A percentile compares a stretch with the other conserved stretches of the same genome.
These are phyloP conservation scores for Trinorchestia longiramus DNA, from an alignment of 1,140 invertebrate species.

Conservation along the genomic window DNA sequence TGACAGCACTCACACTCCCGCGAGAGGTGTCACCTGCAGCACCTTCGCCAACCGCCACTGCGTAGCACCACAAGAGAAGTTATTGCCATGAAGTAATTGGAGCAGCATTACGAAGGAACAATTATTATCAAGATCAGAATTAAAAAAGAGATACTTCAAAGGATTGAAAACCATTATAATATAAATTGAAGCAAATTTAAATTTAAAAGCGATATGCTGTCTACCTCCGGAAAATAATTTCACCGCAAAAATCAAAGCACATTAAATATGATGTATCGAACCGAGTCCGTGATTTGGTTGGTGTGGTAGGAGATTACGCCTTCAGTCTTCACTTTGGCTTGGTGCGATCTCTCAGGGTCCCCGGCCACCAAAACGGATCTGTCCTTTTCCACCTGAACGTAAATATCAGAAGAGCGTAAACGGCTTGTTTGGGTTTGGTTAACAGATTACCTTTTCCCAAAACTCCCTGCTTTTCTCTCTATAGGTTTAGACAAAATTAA, in stretches of 20 bases:
- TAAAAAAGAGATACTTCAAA: neutral
- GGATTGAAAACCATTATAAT: neutral
- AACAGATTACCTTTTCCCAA: too few species aligned
- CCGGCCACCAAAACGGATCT: slow-evolving; percentile 84
- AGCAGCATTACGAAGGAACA: neutral
- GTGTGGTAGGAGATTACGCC: slow-evolving; percentile 85
- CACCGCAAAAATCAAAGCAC: neutral
- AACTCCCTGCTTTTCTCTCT: too few species aligned
- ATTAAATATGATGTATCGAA: slow-evolving; percentile 22
- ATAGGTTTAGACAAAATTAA: too few species aligned
- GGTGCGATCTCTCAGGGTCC: slow-evolving; percentile 83
- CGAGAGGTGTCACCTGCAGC: slow-evolving; percentile 53
- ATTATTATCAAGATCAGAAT: neutral
- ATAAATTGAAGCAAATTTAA: neutral
- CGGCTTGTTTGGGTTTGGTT: too few species aligned
- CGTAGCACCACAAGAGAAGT: neutral
- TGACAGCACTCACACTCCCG: neutral
- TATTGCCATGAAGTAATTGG: neutral
- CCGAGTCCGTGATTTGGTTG: slow-evolving; percentile 76
- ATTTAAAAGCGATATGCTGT: too few species aligned
- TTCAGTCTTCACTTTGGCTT: slow-evolving; percentile 76
- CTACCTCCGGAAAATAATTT: neutral
- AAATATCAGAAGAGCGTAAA: neutral
- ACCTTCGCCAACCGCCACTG: slow-evolving; percentile 59
- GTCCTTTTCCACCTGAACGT: slow-evolving; percentile 60